Conservation (phyloP, 2,888 invertebrate species). For the Drosophila kuntzei region DNA sequence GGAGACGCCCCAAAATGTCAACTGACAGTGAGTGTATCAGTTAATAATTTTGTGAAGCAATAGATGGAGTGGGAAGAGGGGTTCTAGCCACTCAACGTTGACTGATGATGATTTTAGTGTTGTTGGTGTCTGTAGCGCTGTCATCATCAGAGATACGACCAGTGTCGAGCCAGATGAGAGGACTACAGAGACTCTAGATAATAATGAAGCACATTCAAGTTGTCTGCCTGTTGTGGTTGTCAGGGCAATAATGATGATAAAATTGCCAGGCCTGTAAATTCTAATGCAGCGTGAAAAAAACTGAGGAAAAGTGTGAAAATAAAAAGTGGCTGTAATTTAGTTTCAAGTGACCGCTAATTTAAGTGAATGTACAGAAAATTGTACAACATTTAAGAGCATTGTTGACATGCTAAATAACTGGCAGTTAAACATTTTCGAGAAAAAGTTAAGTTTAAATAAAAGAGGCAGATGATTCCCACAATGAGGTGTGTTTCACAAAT, state of each 20-base stretch:
- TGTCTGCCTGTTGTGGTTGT: constrained; percentile 50
- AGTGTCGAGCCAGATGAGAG: neutral
- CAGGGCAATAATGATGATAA: constrained; percentile 42
- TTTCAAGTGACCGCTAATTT: constrained; percentile 42
- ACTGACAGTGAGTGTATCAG: constrained; percentile 41
- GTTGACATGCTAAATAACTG: neutral
- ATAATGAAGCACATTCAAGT: constrained; percentile 49
- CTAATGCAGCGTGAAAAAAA: constrained; percentile 23
- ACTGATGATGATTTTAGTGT: constrained; percentile 65
- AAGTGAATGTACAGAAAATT: constrained; percentile 11
- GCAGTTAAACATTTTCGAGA: neutral
- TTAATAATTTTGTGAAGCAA: constrained; percentile 44
- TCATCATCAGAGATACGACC: constrained; percentile 44
- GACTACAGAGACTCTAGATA: constrained; percentile 4
- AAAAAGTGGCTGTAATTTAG: constrained; percentile 28
- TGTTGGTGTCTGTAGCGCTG: constrained; percentile 52
- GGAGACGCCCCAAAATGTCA: constrained; percentile 34
- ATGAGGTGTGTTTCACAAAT: neutral
- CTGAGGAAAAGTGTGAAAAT: constrained; percentile 4
- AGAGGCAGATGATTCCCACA: neutral
- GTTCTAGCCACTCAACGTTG: constrained; percentile 40
- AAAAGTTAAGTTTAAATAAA: neutral
- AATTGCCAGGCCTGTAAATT: constrained; percentile 35
- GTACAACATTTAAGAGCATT: neutral
- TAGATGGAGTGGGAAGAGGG: neutral